These are phyloP conservation scores for Leptopilina boulardi DNA, from an alignment of 1,140 invertebrate genomes.

Conservation along the genomic window DNA sequence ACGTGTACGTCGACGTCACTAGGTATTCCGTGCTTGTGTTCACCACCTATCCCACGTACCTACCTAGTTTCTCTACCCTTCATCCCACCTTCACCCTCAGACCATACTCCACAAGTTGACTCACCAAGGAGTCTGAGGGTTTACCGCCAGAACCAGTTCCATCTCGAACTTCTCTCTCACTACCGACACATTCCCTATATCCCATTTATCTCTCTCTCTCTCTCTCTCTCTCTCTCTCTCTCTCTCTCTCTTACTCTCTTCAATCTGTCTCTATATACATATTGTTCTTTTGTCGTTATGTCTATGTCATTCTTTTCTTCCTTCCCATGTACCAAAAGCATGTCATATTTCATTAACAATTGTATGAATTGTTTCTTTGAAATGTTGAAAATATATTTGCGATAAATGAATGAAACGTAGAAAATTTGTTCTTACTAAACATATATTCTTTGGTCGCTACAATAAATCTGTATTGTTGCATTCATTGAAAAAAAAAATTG, in stretches of 20 bases:
- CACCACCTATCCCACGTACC: constrained; percentile 47
- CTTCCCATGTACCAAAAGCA: constrained; percentile 4
- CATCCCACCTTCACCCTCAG: constrained; percentile 51
- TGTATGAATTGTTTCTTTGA: no score
- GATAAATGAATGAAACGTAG: no score
- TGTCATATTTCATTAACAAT: no score
- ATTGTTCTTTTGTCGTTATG: neutral
- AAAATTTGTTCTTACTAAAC: no score
- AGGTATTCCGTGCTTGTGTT: constrained; percentile 70
- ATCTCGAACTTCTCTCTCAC: constrained; percentile 42
- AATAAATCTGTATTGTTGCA: no score
- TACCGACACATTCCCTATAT: constrained; percentile 36
- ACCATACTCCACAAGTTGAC: constrained; percentile 56
- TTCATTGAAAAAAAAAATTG: no score
- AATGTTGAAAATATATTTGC: no score
- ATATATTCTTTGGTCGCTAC: no score
- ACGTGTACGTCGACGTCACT: constrained; percentile 73
- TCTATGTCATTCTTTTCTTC: neutral
- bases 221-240: constrained; percentile 39
- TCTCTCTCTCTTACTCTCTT: neutral
- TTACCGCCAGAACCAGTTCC: constrained; percentile 50
- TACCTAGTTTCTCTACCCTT: constrained; percentile 43
- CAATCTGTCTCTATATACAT: constrained; percentile 35
- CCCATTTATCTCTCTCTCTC: neutral
- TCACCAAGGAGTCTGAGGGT: constrained; percentile 58